Evolutionary conservation across 2,113 vertebrate species (phyloP).

Genomic region (Myocastor coypus): DNA sequence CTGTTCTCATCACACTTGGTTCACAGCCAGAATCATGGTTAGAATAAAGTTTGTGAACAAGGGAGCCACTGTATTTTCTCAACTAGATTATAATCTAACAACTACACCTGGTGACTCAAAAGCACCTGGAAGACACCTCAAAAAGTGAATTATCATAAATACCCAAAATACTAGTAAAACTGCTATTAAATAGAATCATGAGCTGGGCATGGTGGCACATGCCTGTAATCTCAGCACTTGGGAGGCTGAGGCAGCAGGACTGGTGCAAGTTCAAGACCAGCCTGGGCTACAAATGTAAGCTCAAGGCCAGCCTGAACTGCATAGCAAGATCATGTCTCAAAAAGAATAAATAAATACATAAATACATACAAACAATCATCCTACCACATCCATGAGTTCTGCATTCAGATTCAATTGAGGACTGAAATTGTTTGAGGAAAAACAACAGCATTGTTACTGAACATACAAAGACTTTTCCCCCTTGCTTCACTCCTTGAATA

Average conservation of each 20-base stretch:
- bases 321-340: no score
- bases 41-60: not conserved
- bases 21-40: not conserved
- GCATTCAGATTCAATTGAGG: not conserved
- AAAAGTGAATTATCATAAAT: slow-evolving; percentile 50
- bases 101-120: not conserved
- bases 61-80: not conserved
- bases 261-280: no score
- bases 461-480: not conserved
- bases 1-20: not conserved
- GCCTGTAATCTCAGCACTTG: no score
- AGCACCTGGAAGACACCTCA: not conserved
- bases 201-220: no score
- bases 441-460: not conserved
- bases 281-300: no score
- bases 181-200: not conserved
- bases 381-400: not conserved
- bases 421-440: not conserved
- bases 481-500: not conserved
- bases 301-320: no score
- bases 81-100: not conserved
- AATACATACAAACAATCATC: not conserved
- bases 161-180: slow-evolving; percentile 41
- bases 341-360: no score
- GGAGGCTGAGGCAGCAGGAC: no score